These are phyloP conservation scores for Plumapathes pennacea DNA, from an alignment of 92 coral and sea anemone species.

Conservation along the genomic window DNA sequence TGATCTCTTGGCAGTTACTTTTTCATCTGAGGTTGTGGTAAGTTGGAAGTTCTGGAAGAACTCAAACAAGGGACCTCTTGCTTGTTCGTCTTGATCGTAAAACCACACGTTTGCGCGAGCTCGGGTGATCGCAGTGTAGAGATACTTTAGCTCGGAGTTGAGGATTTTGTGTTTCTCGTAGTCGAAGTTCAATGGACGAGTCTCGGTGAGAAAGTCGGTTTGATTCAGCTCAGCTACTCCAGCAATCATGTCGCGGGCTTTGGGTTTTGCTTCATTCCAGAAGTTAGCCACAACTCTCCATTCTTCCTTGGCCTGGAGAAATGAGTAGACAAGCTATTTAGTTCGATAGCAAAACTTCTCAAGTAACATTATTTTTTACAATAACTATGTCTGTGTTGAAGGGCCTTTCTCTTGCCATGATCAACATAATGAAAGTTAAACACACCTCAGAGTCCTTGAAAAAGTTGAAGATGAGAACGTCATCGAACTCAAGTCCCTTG, in stretches of 20 bases:
- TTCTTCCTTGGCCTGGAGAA: constrained; percentile 61
- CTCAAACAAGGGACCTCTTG: constrained; percentile 75
- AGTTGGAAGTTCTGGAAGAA: constrained; percentile 64
- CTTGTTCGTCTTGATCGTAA: constrained; percentile 76
- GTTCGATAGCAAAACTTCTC: no score
- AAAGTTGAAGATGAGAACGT: constrained; percentile 87
- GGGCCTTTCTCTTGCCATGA: no score
- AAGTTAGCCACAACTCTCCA: constrained; percentile 76
- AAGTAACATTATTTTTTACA: no score
- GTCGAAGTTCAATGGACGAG: constrained; percentile 68
- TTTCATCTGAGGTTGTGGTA: constrained; percentile 54
- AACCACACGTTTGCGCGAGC: constrained; percentile 91
- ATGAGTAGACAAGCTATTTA: no score
- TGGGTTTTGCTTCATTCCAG: no score
- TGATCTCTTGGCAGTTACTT: constrained; percentile 66
- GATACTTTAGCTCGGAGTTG: constrained; percentile 73
- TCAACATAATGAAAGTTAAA: no score
- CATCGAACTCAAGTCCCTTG: constrained; percentile 93
- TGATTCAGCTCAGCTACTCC: no score
- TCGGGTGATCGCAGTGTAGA: constrained; percentile 83
- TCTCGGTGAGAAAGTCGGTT: no score
- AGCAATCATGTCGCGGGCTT: no score
- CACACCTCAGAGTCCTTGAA: constrained; percentile 92
- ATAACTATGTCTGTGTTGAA: no score
- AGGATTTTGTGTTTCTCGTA: constrained; percentile 69